Conservation (phyloP, 2,888 invertebrate species). For the Dascillus cervinus region DNA sequence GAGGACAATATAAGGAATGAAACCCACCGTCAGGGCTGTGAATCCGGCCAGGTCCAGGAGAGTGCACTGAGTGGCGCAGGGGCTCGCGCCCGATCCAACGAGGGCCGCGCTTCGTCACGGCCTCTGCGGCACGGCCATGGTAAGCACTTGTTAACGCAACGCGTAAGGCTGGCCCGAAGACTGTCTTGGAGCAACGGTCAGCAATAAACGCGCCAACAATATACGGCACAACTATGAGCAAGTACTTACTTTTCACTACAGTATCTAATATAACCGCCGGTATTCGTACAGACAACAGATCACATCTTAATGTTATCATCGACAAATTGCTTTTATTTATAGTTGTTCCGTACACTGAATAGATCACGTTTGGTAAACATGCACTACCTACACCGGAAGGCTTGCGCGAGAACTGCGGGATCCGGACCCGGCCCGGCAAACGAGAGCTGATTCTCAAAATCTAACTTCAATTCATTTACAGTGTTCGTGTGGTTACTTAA, state of each 20-base stretch:
- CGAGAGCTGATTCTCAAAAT: conserved; percentile 25
- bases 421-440: conserved; percentile 34
- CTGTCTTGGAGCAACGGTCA: conserved; percentile 45
- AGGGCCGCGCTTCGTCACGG: conserved; percentile 28
- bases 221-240: conserved; percentile 12
- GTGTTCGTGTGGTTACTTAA: too few species aligned
- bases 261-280: too few species aligned
- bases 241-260: too few species aligned
- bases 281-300: too few species aligned
- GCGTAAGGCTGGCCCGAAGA: conserved; percentile 44
- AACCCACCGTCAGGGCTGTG: conserved; percentile 39
- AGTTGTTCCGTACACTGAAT: conserved; percentile 19
- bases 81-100: conserved; percentile 27
- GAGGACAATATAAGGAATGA: conserved; percentile 6
- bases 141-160: conserved; percentile 26
- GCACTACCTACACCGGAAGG: conserved; percentile 22
- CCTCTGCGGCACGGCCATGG: conserved; percentile 34
- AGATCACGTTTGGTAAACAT: conserved; percentile 20
- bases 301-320: too few species aligned
- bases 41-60: conserved; percentile 41
- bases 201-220: conserved; percentile 25
- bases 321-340: too few species aligned
- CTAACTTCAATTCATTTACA: conserved; percentile 22
- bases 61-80: conserved; percentile 35
- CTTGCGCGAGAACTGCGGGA: conserved; percentile 22